Conservation (phyloP, 2,113 vertebrate species). For the Acanthisitta chloris region DNA sequence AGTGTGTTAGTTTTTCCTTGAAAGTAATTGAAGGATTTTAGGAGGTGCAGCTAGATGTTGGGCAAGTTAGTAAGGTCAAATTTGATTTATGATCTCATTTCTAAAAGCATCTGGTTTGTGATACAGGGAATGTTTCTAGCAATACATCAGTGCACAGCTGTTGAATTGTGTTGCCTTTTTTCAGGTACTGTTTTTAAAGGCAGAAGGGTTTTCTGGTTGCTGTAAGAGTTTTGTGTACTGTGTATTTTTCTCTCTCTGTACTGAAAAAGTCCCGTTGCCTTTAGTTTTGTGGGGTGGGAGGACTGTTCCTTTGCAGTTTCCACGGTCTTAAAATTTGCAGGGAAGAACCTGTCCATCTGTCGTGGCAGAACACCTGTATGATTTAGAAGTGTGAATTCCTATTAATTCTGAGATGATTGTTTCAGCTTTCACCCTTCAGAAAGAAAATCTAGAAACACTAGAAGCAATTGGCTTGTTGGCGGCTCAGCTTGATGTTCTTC, state of each 20-base stretch:
- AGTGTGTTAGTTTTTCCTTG: background rate
- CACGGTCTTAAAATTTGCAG: background rate
- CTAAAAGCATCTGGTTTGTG: background rate
- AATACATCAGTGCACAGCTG: fast-evolving
- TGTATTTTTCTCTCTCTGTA: background rate
- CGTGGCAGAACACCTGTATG: background rate
- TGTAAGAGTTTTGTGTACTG: background rate
- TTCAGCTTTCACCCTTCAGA: conserved; percentile 89
- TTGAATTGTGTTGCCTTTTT: background rate
- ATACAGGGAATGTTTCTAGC: background rate
- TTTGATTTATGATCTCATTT: background rate
- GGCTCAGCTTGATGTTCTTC: conserved; percentile 83
- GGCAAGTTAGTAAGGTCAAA: background rate
- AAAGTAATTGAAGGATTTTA: background rate
- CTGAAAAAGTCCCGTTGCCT: background rate
- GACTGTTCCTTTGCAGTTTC: background rate
- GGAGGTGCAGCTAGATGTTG: background rate
- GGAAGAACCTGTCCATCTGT: background rate
- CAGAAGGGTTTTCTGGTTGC: background rate
- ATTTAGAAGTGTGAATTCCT: background rate
- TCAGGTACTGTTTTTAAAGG: background rate
- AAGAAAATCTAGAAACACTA: conserved; percentile 94
- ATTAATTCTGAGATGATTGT: conserved; percentile 39
- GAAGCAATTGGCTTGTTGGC: conserved; percentile 90
- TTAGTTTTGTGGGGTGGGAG: background rate